phyloP scores from a whole-genome alignment of 2,888 invertebrate species.

The Eupithecia pulchellata region DNA sequence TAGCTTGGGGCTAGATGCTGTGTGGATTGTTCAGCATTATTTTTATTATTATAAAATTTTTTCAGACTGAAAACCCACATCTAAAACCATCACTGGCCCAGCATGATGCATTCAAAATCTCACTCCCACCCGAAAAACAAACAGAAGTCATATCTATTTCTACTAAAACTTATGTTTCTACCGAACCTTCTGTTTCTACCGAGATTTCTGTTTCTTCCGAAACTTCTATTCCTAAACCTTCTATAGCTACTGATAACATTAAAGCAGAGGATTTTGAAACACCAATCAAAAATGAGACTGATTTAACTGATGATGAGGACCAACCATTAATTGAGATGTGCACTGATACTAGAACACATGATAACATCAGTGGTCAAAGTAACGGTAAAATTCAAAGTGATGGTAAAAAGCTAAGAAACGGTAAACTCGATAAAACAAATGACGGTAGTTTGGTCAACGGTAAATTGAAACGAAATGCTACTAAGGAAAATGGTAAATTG shows the following conservation, averaged over 20 bases:
- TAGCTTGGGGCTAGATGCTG: too few species aligned
- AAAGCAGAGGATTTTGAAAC: slow-evolving; percentile 16
- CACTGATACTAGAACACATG: slow-evolving; percentile 5
- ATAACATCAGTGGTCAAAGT: background rate
- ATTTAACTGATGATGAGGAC: slow-evolving; percentile 44
- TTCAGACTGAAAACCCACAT: slow-evolving; percentile 7
- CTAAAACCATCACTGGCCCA: background rate
- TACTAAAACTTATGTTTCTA: background rate
- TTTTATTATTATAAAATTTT: background rate
- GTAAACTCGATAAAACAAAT: background rate
- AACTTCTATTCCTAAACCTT: background rate
- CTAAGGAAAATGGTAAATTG: background rate
- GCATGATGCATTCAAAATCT: slow-evolving; percentile 8
- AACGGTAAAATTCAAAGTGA: background rate
- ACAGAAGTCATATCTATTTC: background rate
- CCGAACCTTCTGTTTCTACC: background rate
- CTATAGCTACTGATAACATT: slow-evolving; percentile 2
- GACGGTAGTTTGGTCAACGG: too few species aligned
- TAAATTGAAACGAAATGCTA: background rate
- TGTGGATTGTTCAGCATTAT: too few species aligned
- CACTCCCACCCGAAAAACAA: slow-evolving; percentile 2
- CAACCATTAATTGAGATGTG: slow-evolving; percentile 43
- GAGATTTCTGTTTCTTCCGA: background rate
- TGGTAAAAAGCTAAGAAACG: background rate
- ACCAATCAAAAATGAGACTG: slow-evolving; percentile 43